Evolutionary conservation across 2,797 vertebrate genomes (phyloP), one percentile per base, ranked within the genome.

Genomic region (Cyclura pinguis): DNA sequence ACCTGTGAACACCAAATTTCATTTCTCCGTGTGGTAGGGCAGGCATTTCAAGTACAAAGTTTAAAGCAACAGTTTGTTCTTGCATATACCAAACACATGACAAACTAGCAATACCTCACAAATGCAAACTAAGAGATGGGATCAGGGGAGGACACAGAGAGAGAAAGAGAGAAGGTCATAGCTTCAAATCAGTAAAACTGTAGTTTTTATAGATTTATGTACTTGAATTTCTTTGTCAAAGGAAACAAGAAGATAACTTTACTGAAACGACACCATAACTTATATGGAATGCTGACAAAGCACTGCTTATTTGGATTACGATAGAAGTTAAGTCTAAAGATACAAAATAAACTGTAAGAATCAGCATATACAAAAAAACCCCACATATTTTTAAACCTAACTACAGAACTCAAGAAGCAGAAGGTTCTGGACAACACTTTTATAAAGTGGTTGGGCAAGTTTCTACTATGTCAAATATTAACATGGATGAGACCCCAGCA

Each of bases 241-340:
- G 73, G 52, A 87, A 73, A 35, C 32, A 32, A 35, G 22, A 0
- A 74, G 38, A 57, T n/a, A 47, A 6, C 74, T 59, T 52, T 64
- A 85, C 84, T 22, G 64, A 24, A 76, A 93, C 18, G 87, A 69
- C 42, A 91, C 57, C 29, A 38, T 20, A 22, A 5, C 20, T 55
- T 32, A 50, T 62, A 74, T 38, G 4, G 72, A 92, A 57, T 35
- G 42, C 14, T 81, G 32, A 47, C 77, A 88, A 92, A 91, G 89
- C 73, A 72, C 16, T 1, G 1, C 14, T 78, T 52, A 90, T 80
- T 82, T 27, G 0, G 38, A 73, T 89, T 0, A 0, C 42, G 72
- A 84, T 22, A n/a, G 69, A 93, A 92, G 76, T 27, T 38, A 86
- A 92, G 90, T 82, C 87, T 85, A 91, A 85, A 72, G 2, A 78